A percentile compares a stretch with the other conserved stretches of the same genome.
Evolutionary conservation across 1,140 invertebrate genomes (phyloP).

Genomic region (Ridgeia piscesae): DNA sequence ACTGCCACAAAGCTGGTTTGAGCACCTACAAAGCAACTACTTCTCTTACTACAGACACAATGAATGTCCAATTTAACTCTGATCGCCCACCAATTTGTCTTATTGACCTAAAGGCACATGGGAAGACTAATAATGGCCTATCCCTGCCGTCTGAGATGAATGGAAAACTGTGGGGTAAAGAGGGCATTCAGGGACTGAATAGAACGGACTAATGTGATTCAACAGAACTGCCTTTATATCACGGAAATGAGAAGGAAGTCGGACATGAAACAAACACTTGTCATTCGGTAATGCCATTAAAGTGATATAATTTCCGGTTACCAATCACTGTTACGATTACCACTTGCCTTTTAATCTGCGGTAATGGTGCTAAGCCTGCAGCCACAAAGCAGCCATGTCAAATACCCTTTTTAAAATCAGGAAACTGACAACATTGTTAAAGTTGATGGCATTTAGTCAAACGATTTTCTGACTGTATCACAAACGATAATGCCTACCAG

Average conservation of each 20-base stretch:
- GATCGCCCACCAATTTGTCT: not conserved
- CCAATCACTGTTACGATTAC: constrained; percentile 1
- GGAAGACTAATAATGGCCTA: not conserved
- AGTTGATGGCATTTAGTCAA: not conserved
- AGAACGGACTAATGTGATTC: not conserved
- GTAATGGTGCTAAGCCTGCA: not conserved
- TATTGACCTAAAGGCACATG: not conserved
- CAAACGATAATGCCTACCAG: not conserved
- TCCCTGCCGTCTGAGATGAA: not conserved
- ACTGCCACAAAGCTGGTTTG: not conserved
- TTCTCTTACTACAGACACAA: not conserved
- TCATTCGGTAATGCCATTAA: not conserved
- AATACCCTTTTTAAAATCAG: not conserved
- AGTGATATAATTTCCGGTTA: not conserved
- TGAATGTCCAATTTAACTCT: not conserved
- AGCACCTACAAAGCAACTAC: not conserved
- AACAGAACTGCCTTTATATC: not conserved
- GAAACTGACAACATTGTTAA: not conserved
- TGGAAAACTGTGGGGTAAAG: not conserved
- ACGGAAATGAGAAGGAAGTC: not conserved
- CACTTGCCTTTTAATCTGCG: not conserved
- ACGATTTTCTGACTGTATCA: not conserved
- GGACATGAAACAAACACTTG: not conserved
- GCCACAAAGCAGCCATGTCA: not conserved
- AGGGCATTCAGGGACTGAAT: not conserved